Base-by-base conservation (phyloP, 2,888 invertebrate genomes). In the Calameuta pallipes region DNA sequence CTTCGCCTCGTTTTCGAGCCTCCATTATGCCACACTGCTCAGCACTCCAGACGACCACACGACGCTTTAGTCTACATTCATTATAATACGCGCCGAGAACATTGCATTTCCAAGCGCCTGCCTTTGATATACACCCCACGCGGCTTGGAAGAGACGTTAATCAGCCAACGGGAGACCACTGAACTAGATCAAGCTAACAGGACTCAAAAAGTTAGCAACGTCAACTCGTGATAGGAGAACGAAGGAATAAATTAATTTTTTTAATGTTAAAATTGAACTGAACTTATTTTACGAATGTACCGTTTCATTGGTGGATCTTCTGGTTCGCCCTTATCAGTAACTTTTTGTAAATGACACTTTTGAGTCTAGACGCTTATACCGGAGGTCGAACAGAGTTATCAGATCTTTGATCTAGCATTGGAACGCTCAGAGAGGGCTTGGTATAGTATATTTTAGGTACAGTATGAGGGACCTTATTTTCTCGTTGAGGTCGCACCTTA, bases 1-100 rank as follows among this genome's bases (percentile, higher is more conserved):
- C 88, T 88, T 89, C 82, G 88, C 88, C 88, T 84, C 89, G 86
- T 90, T 90, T 89, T 90, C 88, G 88, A 90, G 87, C 85, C 88
- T 86, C 87, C 88, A 87, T 88, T 89, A 88, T 89, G 86, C 82
- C 76, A 80, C 80, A 79, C 82, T 78, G 79, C 83, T 77, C 75
- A 70, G 76, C 78, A 76, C 78, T 80, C 80, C 81, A 82, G 81
- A 83, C 78, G 79, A 78, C 77, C n/a, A 73, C 76, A 34, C 71
- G 71, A 34, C 71, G 71, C 71, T 71, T 71, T 71, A 34, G 34
- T 71, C 71, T 71, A 71, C 71, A 71, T 34, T 56, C 56, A 23
- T 56, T 56, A 56, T 23, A 13, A 56, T 56, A 56, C 56, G 56
- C 56, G 56, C 56, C 23, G 56, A 56, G 56, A 56, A 56, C 23